A percentile compares a stretch with the other conserved stretches of the same genome.
Conservation (phyloP, 1,140 invertebrate genomes). For the Lamellibrachia luymesi region DNA sequence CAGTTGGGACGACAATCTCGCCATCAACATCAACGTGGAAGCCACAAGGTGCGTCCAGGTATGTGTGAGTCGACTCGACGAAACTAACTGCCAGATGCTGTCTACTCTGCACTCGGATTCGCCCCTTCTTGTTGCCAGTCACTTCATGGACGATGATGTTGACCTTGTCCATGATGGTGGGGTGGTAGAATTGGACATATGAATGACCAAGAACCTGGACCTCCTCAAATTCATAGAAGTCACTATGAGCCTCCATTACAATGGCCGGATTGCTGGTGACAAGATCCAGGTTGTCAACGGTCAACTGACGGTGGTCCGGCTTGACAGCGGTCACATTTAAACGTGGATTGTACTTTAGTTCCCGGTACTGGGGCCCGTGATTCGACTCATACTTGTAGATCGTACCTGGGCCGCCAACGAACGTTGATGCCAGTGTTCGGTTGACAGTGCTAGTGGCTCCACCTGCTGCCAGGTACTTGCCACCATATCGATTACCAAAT, state of each 20-base stretch:
- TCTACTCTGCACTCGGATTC: slow-evolving; percentile 36
- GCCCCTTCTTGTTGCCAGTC: slow-evolving; percentile 42
- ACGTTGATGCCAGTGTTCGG: slow-evolving; percentile 3
- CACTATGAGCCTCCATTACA: slow-evolving; percentile 42
- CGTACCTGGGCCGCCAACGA: slow-evolving; percentile 41
- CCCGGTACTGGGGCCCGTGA: slow-evolving; percentile 42
- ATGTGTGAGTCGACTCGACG: slow-evolving; percentile 45
- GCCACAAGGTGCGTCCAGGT: slow-evolving; percentile 44
- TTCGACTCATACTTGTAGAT: slow-evolving; percentile 45
- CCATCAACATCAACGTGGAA: slow-evolving; percentile 42
- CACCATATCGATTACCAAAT: slow-evolving; percentile 37
- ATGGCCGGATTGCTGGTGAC: slow-evolving; percentile 38
- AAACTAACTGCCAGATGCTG: slow-evolving; percentile 41
- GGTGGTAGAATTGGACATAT: slow-evolving; percentile 46
- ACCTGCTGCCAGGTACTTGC: slow-evolving; percentile 37
- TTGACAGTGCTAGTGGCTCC: slow-evolving; percentile 27
- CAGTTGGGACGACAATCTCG: slow-evolving; percentile 41
- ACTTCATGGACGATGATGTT: slow-evolving; percentile 41
- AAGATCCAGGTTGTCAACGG: slow-evolving; percentile 37
- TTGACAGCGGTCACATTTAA: slow-evolving; percentile 38
- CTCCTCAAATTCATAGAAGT: slow-evolving; percentile 47
- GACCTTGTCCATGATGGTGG: slow-evolving; percentile 35
- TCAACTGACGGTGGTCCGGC: slow-evolving; percentile 42
- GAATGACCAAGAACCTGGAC: slow-evolving; percentile 42
- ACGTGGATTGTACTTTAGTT: slow-evolving; percentile 44